phyloP scores from a whole-genome alignment of 2,797 vertebrate genomes.

The Enteromius fasciolatus region DNA sequence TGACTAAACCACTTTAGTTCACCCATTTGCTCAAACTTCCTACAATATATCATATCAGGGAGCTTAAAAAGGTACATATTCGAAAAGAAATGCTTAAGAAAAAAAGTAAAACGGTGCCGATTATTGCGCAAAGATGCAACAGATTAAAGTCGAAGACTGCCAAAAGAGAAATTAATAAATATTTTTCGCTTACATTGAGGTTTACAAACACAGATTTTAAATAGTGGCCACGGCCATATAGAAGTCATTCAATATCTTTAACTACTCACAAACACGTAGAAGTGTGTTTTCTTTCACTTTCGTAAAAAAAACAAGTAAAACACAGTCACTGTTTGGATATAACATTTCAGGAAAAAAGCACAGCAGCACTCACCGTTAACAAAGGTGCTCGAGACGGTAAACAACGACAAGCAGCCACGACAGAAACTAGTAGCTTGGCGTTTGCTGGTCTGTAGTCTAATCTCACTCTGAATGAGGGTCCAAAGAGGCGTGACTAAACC shows the following conservation, averaged over 20 bases:
- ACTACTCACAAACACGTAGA: background rate
- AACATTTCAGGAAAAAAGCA: background rate
- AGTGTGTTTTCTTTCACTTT: constrained; percentile 13
- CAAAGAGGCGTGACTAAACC: constrained; percentile 36
- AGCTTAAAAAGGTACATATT: background rate
- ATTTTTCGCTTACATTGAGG: background rate
- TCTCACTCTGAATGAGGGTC: constrained; percentile 13
- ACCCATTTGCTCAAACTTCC: background rate
- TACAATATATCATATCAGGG: background rate
- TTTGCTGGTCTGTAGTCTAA: background rate
- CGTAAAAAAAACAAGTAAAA: background rate
- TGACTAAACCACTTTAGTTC: background rate
- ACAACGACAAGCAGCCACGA: background rate
- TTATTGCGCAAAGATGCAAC: background rate
- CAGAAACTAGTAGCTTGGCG: background rate
- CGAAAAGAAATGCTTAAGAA: background rate
- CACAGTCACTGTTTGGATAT: background rate
- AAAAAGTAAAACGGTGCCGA: background rate
- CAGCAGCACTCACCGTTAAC: constrained; percentile 44
- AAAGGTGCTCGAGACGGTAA: background rate
- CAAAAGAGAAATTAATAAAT: background rate
- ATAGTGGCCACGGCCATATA: too few species aligned
- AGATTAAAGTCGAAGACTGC: background rate
- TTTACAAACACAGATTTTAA: background rate
- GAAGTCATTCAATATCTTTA: background rate